Base-by-base conservation (phyloP, 2,113 vertebrate species). In the Ammodramus savannarum region DNA sequence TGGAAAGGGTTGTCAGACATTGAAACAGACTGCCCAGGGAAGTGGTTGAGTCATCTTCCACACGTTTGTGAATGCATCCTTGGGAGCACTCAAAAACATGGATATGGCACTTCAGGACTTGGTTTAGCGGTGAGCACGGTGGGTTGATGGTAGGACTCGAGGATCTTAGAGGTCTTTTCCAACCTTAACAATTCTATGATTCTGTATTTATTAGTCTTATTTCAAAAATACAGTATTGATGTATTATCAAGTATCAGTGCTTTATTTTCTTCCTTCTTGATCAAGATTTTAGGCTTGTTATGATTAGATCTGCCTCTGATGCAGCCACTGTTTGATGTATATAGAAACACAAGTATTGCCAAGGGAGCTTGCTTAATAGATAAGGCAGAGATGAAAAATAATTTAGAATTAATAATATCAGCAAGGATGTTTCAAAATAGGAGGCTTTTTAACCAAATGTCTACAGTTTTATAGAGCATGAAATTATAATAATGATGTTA, bases 391-490 rank as follows among this genome's bases (percentile, higher is more conserved):
- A 63, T 91, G 41, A 66, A 85, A 85, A 95, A 65, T 57, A 57
- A 17, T 84, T 84, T 71, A 41, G 57, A 86, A 89, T 46, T 8
- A 89, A 22, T 67, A 63, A 9, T 48, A 77, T 73, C 71, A 76
- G 19, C 41, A 89, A 78, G 31, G 2, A 0, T 84, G 25, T 89
- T 80, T 94, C 63, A 80, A 93, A 91, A 88, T 51, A 58, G 75
- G 39, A 51, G 36, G 20, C 25, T 87, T 93, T 85, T 85, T 11
- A 76, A 77, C 36, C 65, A 72, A 91, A 69, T 16, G 3, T 83
- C 77, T 94, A 36, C 59, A 63, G 87, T 65, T 87, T 87, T 94
- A 27, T 72, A 72, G 95, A 94, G 78, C 90, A 59, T 69, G 26
- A 87, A 94, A 95, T 76, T 25, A 32, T 89, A 54, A 27, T 93